These are phyloP conservation scores for Alouatta palliata DNA, from an alignment of 2,113 vertebrate species.

Conservation along the genomic window DNA sequence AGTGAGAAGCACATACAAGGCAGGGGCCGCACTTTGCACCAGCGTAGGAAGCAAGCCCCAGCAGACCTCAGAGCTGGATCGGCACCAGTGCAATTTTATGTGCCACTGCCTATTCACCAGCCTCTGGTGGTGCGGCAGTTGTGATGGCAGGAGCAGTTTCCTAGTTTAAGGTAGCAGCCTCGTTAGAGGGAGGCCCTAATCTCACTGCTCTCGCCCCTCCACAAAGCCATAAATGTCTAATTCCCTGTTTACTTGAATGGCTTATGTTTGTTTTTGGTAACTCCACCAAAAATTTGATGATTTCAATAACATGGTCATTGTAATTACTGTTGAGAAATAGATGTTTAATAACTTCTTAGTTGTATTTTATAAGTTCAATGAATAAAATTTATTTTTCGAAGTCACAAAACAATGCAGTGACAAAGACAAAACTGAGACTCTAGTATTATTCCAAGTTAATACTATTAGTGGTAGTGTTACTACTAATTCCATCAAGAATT, in stretches of 20 bases:
- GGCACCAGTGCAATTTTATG: background rate
- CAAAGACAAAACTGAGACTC: background rate
- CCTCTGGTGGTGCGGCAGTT: too few relatives aligned
- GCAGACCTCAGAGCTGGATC: background rate
- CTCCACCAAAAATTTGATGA: background rate
- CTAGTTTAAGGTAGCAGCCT: background rate
- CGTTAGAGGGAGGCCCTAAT: background rate
- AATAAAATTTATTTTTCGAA: background rate
- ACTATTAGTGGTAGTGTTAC: background rate
- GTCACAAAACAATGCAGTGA: background rate
- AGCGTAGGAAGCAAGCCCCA: background rate
- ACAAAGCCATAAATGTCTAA: background rate
- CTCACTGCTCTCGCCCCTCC: background rate
- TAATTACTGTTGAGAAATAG: background rate
- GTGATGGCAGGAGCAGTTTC: background rate
- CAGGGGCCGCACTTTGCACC: background rate
- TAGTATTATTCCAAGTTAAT: background rate
- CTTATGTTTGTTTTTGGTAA: background rate
- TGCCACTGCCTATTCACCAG: background rate
- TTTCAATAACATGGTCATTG: background rate
- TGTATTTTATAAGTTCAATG: background rate
- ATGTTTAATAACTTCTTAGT: background rate
- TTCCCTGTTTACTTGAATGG: background rate
- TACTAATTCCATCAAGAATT: background rate
- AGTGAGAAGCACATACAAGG: background rate